These are phyloP conservation scores for Okapia johnstoni DNA, from an alignment of 2,113 vertebrate genomes.

Conservation along the genomic window DNA sequence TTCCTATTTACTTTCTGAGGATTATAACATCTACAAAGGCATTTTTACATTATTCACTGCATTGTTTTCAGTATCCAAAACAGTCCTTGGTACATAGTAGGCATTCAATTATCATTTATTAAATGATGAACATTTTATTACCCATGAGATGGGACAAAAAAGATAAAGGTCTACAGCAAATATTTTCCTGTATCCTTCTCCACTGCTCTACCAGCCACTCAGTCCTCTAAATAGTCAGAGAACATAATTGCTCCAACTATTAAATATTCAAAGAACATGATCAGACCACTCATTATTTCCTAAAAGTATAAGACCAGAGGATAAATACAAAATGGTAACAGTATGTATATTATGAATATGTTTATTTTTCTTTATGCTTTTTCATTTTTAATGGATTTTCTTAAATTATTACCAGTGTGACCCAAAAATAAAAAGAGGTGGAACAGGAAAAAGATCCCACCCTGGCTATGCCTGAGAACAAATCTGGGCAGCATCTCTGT, in stretches of 20 bases:
- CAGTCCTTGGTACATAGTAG: background rate
- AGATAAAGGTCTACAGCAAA: background rate
- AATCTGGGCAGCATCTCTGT: background rate
- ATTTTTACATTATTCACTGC: background rate
- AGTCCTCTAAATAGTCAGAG: background rate
- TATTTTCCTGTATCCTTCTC: background rate
- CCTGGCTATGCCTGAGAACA: background rate
- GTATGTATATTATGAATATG: background rate
- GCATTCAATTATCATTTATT: background rate
- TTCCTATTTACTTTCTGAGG: background rate
- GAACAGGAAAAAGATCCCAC: background rate
- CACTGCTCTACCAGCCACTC: background rate
- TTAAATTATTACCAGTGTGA: background rate
- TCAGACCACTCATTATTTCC: background rate
- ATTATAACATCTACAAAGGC: background rate
- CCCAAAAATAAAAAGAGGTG: background rate
- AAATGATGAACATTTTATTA: constrained; percentile 19
- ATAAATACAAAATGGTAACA: background rate
- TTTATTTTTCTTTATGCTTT: background rate
- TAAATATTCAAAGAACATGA: background rate
- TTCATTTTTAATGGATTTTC: background rate
- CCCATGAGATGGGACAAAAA: background rate
- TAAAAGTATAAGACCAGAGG: background rate
- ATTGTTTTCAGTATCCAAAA: background rate
- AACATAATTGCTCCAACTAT: background rate